Percentiles rank a stretch among this genome's conserved stretches.
Conservation (phyloP, 2,113 vertebrate genomes). For the Grallaria varia region DNA sequence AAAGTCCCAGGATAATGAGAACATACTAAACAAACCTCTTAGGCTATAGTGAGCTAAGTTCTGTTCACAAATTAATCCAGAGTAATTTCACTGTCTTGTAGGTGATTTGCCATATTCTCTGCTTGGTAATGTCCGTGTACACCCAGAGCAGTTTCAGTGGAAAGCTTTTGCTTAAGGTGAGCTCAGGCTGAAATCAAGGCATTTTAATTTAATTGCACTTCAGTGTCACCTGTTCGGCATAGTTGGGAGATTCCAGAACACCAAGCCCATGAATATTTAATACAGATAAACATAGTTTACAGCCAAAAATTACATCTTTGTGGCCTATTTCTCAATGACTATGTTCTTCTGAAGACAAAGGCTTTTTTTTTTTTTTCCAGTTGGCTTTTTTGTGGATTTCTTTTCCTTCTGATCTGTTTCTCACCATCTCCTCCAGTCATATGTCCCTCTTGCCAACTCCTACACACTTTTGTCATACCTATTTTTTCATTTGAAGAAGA, state of each 20-base stretch:
- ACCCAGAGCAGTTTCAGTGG: not conserved
- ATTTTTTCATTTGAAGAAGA: not conserved
- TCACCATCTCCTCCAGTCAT: not conserved
- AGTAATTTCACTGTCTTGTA: not conserved
- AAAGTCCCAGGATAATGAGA: not conserved
- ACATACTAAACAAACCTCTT: not conserved
- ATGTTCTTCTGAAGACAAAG: not conserved
- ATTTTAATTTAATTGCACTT: not conserved
- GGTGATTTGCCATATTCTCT: not conserved
- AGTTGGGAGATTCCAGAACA: not conserved
- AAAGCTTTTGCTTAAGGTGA: not conserved
- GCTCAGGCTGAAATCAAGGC: not conserved
- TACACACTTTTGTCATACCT: not conserved
- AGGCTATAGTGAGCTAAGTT: not conserved
- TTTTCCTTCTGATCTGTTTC: not conserved
- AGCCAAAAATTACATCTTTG: not conserved
- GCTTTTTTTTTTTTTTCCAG: not conserved
- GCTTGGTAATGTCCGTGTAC: fast-evolving
- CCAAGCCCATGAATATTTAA: not conserved
- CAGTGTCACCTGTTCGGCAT: not conserved
- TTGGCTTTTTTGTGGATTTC: not conserved
- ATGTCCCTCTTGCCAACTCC: not conserved
- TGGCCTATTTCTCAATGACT: not conserved
- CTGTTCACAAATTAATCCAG: not conserved
- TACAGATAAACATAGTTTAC: not conserved